Evolutionary conservation across 2,113 vertebrate species (phyloP).

Genomic region (Chaetorhynchus papuensis): DNA sequence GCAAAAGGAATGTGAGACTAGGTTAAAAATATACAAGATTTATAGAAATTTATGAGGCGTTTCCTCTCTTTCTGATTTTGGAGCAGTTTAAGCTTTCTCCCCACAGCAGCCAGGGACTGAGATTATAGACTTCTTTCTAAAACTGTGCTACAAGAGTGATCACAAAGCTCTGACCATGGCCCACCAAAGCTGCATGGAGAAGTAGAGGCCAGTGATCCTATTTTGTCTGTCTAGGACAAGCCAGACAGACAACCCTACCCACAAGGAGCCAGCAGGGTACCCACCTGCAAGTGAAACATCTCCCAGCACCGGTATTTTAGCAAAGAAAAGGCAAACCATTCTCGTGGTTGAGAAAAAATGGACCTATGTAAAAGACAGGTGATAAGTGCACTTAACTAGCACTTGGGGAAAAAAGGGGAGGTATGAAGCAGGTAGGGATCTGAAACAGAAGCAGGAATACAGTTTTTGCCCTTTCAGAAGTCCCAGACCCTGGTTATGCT

Average conservation of each 20-base stretch:
- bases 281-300: not conserved
- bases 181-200: not conserved
- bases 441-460: not conserved
- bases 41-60: not conserved
- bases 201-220: fast-evolving
- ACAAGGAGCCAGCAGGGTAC: not conserved
- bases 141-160: not conserved
- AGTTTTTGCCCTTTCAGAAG: not conserved
- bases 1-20: not conserved
- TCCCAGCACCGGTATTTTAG: not conserved
- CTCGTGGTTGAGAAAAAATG: not conserved
- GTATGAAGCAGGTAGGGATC: not conserved
- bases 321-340: not conserved
- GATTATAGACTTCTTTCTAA: not conserved
- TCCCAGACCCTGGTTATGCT: not conserved
- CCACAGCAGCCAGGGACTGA: not conserved
- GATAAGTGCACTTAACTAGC: not conserved
- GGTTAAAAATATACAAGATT: not conserved
- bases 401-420: not conserved
- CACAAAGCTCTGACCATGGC: not conserved
- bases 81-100: not conserved
- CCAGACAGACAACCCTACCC: not conserved
- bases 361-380: not conserved
- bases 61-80: not conserved
- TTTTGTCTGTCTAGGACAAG: not conserved